Percentiles rank a stretch among this genome's conserved stretches.
phyloP scores from a whole-genome alignment of 2,113 vertebrate species.

The Gnathonemus echidnorhynchus region DNA sequence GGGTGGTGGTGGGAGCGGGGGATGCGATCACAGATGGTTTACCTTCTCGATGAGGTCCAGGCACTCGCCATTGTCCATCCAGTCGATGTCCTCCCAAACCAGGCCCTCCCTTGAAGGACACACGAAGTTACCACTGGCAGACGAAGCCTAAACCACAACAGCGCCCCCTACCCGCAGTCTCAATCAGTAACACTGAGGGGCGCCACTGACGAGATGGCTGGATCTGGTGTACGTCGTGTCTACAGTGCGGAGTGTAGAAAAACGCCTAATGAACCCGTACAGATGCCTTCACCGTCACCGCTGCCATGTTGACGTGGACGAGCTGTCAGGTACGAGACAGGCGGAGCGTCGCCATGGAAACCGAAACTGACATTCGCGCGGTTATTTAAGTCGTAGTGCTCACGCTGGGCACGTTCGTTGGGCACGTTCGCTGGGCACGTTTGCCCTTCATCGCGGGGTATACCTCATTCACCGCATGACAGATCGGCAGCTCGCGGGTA shows the following conservation, averaged over 20 bases:
- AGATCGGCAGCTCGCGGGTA: neutral
- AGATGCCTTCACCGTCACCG: neutral
- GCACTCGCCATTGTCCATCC: constrained; percentile 96
- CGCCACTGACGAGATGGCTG: neutral
- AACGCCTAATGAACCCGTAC: neutral
- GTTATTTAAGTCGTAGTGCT: neutral
- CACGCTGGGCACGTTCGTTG: neutral
- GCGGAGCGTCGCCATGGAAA: neutral
- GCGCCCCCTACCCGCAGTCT: neutral
- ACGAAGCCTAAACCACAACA: neutral
- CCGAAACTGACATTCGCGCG: neutral
- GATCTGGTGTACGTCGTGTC: neutral
- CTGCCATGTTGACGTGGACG: neutral
- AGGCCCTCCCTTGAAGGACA: constrained; percentile 75
- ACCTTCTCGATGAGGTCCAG: constrained; percentile 98
- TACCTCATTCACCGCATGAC: neutral
- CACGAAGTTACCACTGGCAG: neutral
- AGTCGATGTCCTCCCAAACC: constrained; percentile 88
- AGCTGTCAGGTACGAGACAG: neutral
- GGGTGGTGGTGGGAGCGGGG: neutral
- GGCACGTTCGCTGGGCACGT: neutral
- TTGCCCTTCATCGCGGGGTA: neutral
- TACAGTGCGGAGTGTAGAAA: neutral
- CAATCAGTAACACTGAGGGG: neutral
- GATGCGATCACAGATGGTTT: neutral